Evolutionary conservation across 1,140 invertebrate genomes (phyloP).

Genomic region (Euschistus heros): DNA sequence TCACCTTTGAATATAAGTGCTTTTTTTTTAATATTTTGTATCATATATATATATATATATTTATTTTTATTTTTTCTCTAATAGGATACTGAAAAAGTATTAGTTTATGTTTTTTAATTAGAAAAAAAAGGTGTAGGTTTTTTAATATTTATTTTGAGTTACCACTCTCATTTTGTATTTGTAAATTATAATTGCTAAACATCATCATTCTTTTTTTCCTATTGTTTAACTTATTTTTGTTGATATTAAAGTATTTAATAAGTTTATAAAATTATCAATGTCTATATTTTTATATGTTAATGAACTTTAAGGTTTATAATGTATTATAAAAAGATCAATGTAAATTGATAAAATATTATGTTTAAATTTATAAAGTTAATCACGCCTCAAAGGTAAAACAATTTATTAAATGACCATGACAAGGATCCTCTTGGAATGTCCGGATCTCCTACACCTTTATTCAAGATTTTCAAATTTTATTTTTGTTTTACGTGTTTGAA

Average conservation of each 20-base stretch:
- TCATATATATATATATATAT: slow-evolving; percentile 5
- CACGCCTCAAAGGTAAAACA: neutral
- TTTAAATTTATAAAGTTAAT: neutral
- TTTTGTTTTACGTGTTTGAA: neutral
- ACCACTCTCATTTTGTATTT: neutral
- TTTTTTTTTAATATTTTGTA: slow-evolving; percentile 4
- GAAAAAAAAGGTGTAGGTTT: slow-evolving; percentile 16
- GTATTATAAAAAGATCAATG: neutral
- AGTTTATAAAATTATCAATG: neutral
- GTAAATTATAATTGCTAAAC: neutral
- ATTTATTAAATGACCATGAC: neutral
- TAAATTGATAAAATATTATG: neutral
- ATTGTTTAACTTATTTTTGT: neutral
- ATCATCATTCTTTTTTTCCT: neutral
- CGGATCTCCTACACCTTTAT: slow-evolving; percentile 16
- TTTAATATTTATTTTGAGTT: slow-evolving; percentile 4
- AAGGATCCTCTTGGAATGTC: neutral
- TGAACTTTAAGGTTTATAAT: neutral
- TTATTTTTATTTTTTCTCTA: slow-evolving; percentile 2
- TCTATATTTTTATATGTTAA: slow-evolving; percentile 14
- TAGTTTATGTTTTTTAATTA: slow-evolving; percentile 7
- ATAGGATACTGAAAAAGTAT: neutral
- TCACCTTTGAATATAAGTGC: neutral
- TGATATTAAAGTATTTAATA: slow-evolving; percentile 8
- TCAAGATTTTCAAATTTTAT: slow-evolving; percentile 2